Conservation (phyloP, 2,113 vertebrate genomes). For the Notarius lentiginosus region DNA sequence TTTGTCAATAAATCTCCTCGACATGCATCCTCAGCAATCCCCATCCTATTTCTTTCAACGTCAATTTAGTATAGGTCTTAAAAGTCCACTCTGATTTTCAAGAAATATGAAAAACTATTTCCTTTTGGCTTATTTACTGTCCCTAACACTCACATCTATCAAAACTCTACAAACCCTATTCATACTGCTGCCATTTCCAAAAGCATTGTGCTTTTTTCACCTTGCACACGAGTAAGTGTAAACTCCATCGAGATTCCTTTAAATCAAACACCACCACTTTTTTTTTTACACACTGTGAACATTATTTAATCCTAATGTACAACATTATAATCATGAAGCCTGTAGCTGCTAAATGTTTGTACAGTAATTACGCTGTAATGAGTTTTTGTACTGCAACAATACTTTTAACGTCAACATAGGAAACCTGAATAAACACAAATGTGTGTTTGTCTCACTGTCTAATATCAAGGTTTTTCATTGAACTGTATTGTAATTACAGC, state of each 20-base stretch:
- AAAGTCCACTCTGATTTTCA: neutral
- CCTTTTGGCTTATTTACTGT: neutral
- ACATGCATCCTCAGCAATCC: neutral
- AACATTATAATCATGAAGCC: slow-evolving; percentile 2
- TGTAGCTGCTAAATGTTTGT: slow-evolving; percentile 1
- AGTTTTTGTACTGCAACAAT: neutral
- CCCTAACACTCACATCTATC: neutral
- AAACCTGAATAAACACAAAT: neutral
- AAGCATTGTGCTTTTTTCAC: neutral
- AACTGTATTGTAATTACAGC: neutral
- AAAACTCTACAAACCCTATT: neutral
- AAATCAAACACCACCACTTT: neutral
- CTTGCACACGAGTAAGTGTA: neutral
- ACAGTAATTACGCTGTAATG: neutral
- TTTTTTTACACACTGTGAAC: neutral
- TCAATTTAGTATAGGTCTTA: neutral
- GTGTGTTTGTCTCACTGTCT: neutral
- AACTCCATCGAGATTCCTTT: neutral
- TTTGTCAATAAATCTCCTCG: neutral
- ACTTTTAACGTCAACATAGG: neutral
- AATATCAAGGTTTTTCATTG: neutral
- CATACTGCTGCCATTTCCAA: neutral
- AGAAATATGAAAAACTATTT: neutral
- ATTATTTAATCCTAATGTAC: neutral
- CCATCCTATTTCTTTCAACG: neutral